Percentiles rank a stretch among this genome's conserved stretches.
These are phyloP conservation scores for Metaphire vulgaris DNA, from an alignment of 1,140 invertebrate species.

Conservation along the genomic window DNA sequence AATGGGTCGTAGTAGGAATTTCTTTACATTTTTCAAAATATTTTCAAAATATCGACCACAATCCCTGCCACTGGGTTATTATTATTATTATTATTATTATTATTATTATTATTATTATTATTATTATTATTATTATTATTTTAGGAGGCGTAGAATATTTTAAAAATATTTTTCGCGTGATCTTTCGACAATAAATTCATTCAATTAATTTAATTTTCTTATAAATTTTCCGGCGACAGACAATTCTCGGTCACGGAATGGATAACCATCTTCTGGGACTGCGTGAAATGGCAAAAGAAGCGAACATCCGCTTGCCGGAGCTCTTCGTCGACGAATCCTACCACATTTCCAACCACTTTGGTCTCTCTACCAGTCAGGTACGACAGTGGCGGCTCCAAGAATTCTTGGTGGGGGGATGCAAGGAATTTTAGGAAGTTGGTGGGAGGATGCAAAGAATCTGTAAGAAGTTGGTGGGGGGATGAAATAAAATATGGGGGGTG, in stretches of 20 bases:
- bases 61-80: no score
- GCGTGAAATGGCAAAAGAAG: slow-evolving; percentile 64
- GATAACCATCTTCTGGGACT: slow-evolving; percentile 92
- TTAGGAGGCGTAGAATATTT: no score
- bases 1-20: no score
- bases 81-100: no score
- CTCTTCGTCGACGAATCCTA: slow-evolving; percentile 78
- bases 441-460: background rate
- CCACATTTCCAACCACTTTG: slow-evolving; percentile 77
- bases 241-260: slow-evolving; percentile 88
- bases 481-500: no score
- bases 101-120: background rate
- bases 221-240: slow-evolving; percentile 58
- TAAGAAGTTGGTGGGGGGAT: no score
- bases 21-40: no score
- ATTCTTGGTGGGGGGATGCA: background rate
- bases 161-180: no score
- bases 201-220: background rate
- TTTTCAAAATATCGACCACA: no score
- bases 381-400: slow-evolving; percentile 11
- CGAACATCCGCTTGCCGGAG: slow-evolving; percentile 61
- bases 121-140: background rate
- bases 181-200: no score
- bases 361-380: slow-evolving; percentile 96
- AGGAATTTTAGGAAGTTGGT: background rate